Percentiles rank a stretch among this genome's conserved stretches.
Evolutionary conservation across 2,888 invertebrate genomes (phyloP).

Genomic region (Drepana falcataria): DNA sequence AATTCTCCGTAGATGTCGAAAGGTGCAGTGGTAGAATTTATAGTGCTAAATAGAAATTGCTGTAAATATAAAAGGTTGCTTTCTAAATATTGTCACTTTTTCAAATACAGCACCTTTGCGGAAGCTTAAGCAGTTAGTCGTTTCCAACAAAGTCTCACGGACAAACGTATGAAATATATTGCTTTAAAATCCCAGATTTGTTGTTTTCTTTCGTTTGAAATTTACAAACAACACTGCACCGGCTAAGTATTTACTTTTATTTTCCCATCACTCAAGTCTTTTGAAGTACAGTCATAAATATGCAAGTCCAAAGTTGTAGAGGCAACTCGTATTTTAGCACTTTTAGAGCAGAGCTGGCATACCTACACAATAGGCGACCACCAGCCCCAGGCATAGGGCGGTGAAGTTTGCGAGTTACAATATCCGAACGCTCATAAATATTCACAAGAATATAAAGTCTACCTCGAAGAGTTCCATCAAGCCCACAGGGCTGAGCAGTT

Average conservation of each 20-base stretch:
- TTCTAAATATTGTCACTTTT: too few relatives aligned
- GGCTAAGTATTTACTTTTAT: conserved; percentile 52
- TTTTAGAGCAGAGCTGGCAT: conserved; percentile 48
- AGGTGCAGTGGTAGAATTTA: too few relatives aligned
- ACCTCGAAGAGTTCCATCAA: conserved; percentile 46
- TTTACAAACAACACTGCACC: conserved; percentile 44
- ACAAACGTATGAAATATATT: not conserved
- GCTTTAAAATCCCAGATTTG: conserved; percentile 6
- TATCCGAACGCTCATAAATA: conserved; percentile 68
- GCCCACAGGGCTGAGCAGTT: conserved; percentile 22
- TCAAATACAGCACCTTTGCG: too few relatives aligned
- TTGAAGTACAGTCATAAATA: conserved; percentile 68
- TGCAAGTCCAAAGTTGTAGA: conserved; percentile 60
- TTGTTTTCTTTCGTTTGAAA: conserved; percentile 32
- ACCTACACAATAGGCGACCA: conserved; percentile 53
- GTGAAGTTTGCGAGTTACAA: conserved; percentile 57
- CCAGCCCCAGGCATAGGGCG: conserved; percentile 42
- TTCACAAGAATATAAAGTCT: conserved; percentile 53
- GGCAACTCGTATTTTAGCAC: conserved; percentile 59
- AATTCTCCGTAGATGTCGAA: too few relatives aligned
- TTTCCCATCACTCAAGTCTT: conserved; percentile 67
- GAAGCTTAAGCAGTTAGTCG: too few relatives aligned
- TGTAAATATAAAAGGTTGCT: too few relatives aligned
- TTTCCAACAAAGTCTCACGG: too few relatives aligned
- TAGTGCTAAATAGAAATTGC: too few relatives aligned